These are phyloP conservation scores for Fragum whitleyi DNA, from an alignment of 2,888 invertebrate genomes.

Conservation along the genomic window DNA sequence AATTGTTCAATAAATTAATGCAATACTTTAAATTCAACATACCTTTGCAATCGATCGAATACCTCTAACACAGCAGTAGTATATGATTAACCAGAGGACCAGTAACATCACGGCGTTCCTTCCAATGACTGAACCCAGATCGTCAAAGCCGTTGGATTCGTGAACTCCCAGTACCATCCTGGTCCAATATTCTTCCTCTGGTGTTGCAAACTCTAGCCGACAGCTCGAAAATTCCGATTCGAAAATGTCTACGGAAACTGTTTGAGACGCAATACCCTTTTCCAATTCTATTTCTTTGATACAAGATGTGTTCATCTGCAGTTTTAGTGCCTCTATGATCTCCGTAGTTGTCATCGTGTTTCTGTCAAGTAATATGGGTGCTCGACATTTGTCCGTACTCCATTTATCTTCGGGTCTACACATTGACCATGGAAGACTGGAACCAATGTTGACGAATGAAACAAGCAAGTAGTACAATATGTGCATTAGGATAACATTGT, in stretches of 20 bases:
- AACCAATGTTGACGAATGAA: constrained; percentile 45
- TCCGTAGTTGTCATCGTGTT: not conserved
- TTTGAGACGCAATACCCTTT: not conserved
- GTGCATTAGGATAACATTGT: constrained; percentile 44
- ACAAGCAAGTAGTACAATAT: constrained; percentile 40
- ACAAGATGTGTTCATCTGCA: constrained; percentile 19
- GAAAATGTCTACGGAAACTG: not conserved
- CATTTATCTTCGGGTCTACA: constrained; percentile 19
- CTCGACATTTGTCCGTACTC: constrained; percentile 35
- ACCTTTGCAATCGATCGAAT: constrained; percentile 45
- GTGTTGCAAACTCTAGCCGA: not conserved
- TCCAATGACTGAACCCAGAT: constrained; percentile 25
- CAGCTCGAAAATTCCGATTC: constrained; percentile 10
- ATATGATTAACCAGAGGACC: constrained; percentile 32
- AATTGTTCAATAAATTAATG: too few species aligned
- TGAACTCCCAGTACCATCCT: constrained; percentile 31
- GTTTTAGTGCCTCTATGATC: not conserved
- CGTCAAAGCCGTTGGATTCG: constrained; percentile 24
- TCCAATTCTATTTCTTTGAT: not conserved
- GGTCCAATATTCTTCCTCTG: constrained; percentile 43
- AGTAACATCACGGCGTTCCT: constrained; percentile 34
- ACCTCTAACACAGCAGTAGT: constrained; percentile 38
- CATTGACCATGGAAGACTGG: constrained; percentile 37
- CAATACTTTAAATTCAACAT: too few species aligned
- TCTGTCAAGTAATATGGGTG: constrained; percentile 17